phyloP scores from a whole-genome alignment of 2,797 vertebrate species.

The Sibirionetta formosa region DNA sequence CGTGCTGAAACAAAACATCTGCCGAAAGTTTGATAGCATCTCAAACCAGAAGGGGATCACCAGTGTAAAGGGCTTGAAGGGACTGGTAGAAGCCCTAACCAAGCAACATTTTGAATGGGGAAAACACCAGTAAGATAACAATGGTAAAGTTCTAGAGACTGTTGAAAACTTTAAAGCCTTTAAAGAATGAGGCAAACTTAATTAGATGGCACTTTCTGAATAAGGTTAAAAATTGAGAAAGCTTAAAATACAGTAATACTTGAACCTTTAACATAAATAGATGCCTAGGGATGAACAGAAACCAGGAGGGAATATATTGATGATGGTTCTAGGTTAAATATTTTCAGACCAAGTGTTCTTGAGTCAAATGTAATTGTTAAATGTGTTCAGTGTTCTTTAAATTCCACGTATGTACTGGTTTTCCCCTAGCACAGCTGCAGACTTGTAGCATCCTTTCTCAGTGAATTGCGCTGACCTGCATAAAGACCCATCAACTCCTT shows the following conservation, averaged over 20 bases:
- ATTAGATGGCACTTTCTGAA: not conserved
- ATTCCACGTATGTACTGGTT: not conserved
- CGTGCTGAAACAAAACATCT: not conserved
- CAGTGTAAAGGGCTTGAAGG: not conserved
- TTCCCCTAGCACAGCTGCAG: not conserved
- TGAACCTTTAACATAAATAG: not conserved
- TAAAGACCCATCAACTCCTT: not conserved
- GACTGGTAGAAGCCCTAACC: not conserved
- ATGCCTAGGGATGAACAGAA: not conserved
- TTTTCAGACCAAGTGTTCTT: not conserved
- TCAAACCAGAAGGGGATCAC: not conserved
- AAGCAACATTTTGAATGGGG: rapidly evolving
- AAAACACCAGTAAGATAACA: not conserved
- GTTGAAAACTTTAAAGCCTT: not conserved
- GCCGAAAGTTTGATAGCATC: not conserved
- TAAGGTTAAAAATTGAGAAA: not conserved
- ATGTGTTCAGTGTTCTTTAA: not conserved
- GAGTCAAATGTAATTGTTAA: not conserved
- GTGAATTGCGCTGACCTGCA: not conserved
- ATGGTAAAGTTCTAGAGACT: not conserved
- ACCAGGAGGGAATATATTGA: not conserved
- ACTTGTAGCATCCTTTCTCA: not conserved
- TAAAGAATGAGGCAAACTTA: not conserved
- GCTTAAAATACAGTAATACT: not conserved
- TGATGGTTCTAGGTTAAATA: not conserved